Evolutionary conservation across 2,113 vertebrate species (phyloP).

Genomic region (Scortum barcoo): DNA sequence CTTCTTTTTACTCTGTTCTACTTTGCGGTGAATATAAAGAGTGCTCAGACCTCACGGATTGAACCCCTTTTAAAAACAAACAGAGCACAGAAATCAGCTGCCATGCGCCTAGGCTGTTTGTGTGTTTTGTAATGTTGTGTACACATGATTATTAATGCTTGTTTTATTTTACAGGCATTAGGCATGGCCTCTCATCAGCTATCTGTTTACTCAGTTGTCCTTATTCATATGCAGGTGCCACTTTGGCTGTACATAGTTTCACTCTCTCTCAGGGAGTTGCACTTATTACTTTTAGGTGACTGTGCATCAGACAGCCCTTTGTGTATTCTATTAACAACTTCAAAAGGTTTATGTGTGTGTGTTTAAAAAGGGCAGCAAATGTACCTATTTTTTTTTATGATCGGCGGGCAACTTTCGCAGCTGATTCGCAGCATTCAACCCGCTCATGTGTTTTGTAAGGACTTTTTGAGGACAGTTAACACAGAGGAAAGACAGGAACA

Average conservation of each 20-base stretch:
- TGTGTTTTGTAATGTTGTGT: constrained; percentile 42
- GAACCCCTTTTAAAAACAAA: constrained; percentile 78
- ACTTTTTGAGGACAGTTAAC: constrained; percentile 34
- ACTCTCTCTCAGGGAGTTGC: background rate
- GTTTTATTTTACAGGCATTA: constrained; percentile 22
- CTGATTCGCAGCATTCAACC: constrained; percentile 37
- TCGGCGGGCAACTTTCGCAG: background rate
- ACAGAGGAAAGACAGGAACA: constrained; percentile 29
- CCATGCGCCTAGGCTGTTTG: constrained; percentile 45
- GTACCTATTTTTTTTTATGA: constrained; percentile 19
- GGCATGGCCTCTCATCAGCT: background rate
- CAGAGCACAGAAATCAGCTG: constrained; percentile 77
- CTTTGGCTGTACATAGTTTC: background rate
- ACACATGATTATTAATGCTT: constrained; percentile 16
- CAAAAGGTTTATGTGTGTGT: constrained; percentile 11
- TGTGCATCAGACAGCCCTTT: constrained; percentile 25
- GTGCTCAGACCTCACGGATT: constrained; percentile 68
- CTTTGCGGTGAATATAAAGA: constrained; percentile 72
- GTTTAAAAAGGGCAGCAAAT: constrained; percentile 16
- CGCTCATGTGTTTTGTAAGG: constrained; percentile 28
- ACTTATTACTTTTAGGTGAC: constrained; percentile 34
- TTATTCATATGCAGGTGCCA: background rate
- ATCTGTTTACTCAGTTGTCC: constrained; percentile 9
- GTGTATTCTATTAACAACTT: constrained; percentile 28
- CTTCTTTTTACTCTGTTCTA: constrained; percentile 50